phyloP scores from a whole-genome alignment of 2,888 invertebrate genomes.

The Sesia apiformis region DNA sequence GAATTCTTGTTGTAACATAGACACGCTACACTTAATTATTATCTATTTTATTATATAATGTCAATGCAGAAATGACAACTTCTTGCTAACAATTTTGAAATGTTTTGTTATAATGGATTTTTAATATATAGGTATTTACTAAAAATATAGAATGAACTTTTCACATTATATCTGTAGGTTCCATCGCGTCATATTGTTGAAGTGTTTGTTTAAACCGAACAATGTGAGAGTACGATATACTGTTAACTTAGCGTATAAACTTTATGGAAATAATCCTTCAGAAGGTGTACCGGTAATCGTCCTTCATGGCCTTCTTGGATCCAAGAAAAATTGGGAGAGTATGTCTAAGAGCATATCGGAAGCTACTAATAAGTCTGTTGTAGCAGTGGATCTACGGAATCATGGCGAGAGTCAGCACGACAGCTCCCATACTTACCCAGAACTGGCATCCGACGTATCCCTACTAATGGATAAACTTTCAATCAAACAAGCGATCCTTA shows the following conservation, averaged over 20 bases:
- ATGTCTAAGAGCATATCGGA: conserved; percentile 80
- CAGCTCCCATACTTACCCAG: conserved; percentile 78
- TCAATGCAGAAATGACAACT: no score
- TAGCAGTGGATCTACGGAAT: conserved; percentile 90
- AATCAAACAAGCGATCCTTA: conserved; percentile 73
- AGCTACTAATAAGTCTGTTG: conserved; percentile 76
- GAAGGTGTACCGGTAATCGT: conserved; percentile 76
- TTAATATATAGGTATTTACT: no score
- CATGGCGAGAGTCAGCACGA: conserved; percentile 93
- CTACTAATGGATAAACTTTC: conserved; percentile 72
- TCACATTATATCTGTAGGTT: no score
- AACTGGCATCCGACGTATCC: conserved; percentile 82
- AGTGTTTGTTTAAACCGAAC: not conserved
- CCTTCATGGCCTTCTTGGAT: conserved; percentile 91
- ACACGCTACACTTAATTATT: no score
- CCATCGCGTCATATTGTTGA: no score
- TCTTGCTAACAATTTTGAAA: no score
- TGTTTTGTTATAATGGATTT: no score
- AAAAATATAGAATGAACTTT: no score
- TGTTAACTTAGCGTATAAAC: conserved; percentile 25
- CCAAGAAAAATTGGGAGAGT: conserved; percentile 90
- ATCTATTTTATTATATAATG: no score
- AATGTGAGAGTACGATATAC: conserved; percentile 4
- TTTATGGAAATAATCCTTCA: conserved; percentile 16
- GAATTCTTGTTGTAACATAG: no score